Conservation (phyloP, 1,140 invertebrate species). For the Euura saliciscinereae region DNA sequence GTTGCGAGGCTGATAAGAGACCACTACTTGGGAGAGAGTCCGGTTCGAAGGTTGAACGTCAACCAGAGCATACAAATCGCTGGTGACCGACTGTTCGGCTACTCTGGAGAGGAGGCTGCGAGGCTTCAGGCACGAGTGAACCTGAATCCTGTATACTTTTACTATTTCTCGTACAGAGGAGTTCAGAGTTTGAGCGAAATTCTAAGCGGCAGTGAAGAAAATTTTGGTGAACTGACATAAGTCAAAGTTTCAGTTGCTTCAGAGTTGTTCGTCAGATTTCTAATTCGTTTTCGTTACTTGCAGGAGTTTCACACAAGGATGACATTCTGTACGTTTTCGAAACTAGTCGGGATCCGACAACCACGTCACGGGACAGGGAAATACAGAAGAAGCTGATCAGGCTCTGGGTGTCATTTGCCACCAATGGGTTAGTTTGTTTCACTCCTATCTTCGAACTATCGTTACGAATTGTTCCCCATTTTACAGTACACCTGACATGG, state of each 20-base stretch:
- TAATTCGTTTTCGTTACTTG: constrained; percentile 17
- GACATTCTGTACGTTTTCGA: constrained; percentile 59
- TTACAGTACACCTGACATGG: constrained; percentile 46
- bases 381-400: constrained; percentile 63
- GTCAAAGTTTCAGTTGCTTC: background rate
- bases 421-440: constrained; percentile 57
- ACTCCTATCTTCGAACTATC: constrained; percentile 10
- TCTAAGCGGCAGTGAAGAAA: constrained; percentile 53
- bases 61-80: constrained; percentile 54
- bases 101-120: constrained; percentile 62
- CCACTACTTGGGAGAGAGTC: constrained; percentile 61
- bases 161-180: constrained; percentile 63
- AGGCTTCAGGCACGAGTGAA: constrained; percentile 61
- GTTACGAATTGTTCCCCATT: constrained; percentile 13
- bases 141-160: constrained; percentile 65
- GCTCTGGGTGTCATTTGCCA: constrained; percentile 62
- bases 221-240: constrained; percentile 59
- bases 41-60: constrained; percentile 44
- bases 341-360: constrained; percentile 39
- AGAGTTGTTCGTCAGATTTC: background rate
- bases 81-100: constrained; percentile 64
- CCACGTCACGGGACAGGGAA: constrained; percentile 50
- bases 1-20: constrained; percentile 62
- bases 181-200: constrained; percentile 61
- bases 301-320: constrained; percentile 68